phyloP scores from a whole-genome alignment of 2,888 invertebrate species.

The Stenodema calcarata region DNA sequence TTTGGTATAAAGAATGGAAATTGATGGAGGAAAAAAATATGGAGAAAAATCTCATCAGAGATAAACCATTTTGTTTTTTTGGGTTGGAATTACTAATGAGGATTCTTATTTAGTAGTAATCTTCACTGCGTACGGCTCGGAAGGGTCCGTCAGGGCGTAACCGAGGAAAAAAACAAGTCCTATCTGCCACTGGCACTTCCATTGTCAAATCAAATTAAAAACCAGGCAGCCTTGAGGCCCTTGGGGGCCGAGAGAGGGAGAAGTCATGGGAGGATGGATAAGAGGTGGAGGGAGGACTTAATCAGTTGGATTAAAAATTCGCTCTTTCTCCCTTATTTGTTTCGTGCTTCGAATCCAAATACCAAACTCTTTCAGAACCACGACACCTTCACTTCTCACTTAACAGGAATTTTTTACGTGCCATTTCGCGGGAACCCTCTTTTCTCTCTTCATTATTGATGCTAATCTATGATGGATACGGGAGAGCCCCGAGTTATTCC shows the following conservation, averaged over 20 bases:
- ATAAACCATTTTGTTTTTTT: neutral
- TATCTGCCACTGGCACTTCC: slow-evolving; percentile 40
- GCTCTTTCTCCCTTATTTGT: slow-evolving; percentile 27
- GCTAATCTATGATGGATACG: neutral
- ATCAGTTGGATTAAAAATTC: slow-evolving; percentile 39
- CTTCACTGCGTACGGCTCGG: neutral
- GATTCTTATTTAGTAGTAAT: neutral
- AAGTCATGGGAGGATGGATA: neutral
- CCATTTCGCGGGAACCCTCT: slow-evolving; percentile 2
- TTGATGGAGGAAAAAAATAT: neutral
- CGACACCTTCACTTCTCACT: neutral
- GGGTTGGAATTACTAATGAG: neutral
- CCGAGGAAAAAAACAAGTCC: slow-evolving; percentile 15
- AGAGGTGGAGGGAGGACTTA: slow-evolving; percentile 6
- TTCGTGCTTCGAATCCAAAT: slow-evolving; percentile 38
- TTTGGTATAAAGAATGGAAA: too few species aligned
- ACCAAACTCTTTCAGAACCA: neutral
- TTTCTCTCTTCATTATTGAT: neutral
- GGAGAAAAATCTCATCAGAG: neutral
- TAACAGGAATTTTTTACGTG: slow-evolving; percentile 1
- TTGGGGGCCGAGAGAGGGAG: neutral
- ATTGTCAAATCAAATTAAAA: slow-evolving; percentile 42
- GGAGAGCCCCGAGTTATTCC: too few species aligned
- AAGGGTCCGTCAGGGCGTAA: neutral
- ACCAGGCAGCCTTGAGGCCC: slow-evolving; percentile 1